Base-by-base conservation (phyloP, 2,888 invertebrate species). In the Pterobdella sp. region DNA sequence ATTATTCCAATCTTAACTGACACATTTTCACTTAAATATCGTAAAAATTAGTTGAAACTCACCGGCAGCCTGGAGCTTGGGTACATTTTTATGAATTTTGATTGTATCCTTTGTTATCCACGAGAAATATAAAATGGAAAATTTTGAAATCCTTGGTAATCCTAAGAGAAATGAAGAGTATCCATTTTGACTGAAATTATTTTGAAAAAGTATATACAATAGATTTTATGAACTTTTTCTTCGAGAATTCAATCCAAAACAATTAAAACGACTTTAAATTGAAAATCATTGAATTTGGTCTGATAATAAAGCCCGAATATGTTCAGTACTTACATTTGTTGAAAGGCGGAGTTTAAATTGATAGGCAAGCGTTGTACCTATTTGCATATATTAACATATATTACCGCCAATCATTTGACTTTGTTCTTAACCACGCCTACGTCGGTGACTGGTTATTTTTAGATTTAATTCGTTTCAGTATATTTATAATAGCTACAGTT, bases 41-140 rank as follows among this genome's bases (percentile, higher is more conserved):
- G n/a, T n/a, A 10, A 49, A 26, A n/a, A 37, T 10, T 69, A 36
- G 31, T 10, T 0, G 42, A 26, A 1, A 14, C 18, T 60, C 31
- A 70, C 70, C 70, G 70, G 70, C 49, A 70, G 49, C 60, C 70
- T 70, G 70, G 52, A 56, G 31, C 56, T 70, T n/a, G 70, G 70
- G 34, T 70, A 70, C 70, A 70, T 70, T 34, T 70, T 26, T 22
- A 34, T 31, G 32, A 65, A 63, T 14, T 63, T 29, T 26, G n/a
- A 63, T n/a, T 63, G 26, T 14, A 26, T 63, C 26, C 7, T 26
- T 63, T 63, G n/a, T 49, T 49, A 49, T 18, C 14, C 52, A 49
- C 14, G 52, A 18, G 52, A 49, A 49, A 49, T 49, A 49, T 14
- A 63, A 63, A n/a, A 29, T 29, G 7, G 7, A 63, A 29, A 29